Percentiles rank a stretch among this genome's conserved stretches.
phyloP scores from a whole-genome alignment of 2,113 vertebrate genomes.

The Polypterus senegalus region DNA sequence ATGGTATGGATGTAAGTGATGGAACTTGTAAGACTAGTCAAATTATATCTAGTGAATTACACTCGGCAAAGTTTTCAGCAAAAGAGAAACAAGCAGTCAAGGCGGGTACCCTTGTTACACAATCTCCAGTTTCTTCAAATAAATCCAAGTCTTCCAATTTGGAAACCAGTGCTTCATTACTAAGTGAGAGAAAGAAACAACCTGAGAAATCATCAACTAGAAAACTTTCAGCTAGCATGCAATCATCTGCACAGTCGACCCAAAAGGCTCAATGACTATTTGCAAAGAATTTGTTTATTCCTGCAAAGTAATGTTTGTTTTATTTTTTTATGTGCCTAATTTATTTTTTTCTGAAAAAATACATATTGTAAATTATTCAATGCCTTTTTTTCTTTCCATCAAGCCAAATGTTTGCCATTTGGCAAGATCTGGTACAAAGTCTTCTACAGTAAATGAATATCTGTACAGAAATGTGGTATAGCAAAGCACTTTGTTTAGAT shows the following conservation, averaged over 20 bases:
- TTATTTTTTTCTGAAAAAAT: slow-evolving; percentile 39
- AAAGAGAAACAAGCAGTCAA: slow-evolving; percentile 55
- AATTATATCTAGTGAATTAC: background rate
- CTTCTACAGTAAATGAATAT: slow-evolving; percentile 51
- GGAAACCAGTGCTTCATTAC: slow-evolving; percentile 51
- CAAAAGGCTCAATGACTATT: slow-evolving; percentile 75
- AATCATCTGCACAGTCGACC: slow-evolving; percentile 72
- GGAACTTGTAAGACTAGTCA: slow-evolving; percentile 29
- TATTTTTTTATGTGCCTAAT: slow-evolving; percentile 71
- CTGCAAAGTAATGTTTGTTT: slow-evolving; percentile 62
- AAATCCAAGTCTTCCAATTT: slow-evolving; percentile 81
- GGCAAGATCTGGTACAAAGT: slow-evolving; percentile 56
- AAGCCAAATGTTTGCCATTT: slow-evolving; percentile 65
- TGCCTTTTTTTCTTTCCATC: slow-evolving; percentile 70
- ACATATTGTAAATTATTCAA: slow-evolving; percentile 57
- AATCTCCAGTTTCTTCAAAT: slow-evolving; percentile 65
- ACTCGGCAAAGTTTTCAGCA: slow-evolving; percentile 25
- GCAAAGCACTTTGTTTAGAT: slow-evolving; percentile 54
- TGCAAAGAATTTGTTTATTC: slow-evolving; percentile 42
- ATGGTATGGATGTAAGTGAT: slow-evolving; percentile 28
- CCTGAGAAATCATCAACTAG: slow-evolving; percentile 58
- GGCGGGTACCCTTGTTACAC: slow-evolving; percentile 57
- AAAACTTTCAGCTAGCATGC: slow-evolving; percentile 76
- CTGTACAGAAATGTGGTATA: slow-evolving; percentile 45
- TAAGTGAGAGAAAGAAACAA: slow-evolving; percentile 60